Base-by-base conservation (phyloP, 1,140 invertebrate species). In the Coptotermes formosanus region DNA sequence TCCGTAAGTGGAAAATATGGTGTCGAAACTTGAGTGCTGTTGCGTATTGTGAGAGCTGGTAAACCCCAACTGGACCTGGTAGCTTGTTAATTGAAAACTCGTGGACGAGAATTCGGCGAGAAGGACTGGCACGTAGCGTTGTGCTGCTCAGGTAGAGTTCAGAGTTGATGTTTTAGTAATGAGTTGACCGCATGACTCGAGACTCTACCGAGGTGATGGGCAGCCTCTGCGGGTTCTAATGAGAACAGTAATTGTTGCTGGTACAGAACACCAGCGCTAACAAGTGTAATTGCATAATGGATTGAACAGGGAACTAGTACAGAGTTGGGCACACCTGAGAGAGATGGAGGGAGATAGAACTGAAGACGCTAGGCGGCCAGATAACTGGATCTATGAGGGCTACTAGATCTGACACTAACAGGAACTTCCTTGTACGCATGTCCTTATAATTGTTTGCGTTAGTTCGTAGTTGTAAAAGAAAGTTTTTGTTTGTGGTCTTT, bases 271-370 rank as follows among this genome's bases (percentile, higher is more conserved):
- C 14, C 55, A 75, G 64, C n/a, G 64, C 64, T 75, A 75, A 75
- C 64, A 75, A 75, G 64, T n/a, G 64, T 75, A 75, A 75, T 75
- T 75, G 64, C 64, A 75, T 75, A 75, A 75, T 75, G 64, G 64
- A 75, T 75, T 30, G 64, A 75, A 75, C 64, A 75, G n/a, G 4
- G 64, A 30, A 30, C 64, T 7, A 9, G 25, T 30, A 75, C n/a
- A 75, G n/a, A 55, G 52, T 16, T 55, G 52, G 19, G 19, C 52
- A 55, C 52, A 55, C 52, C 52, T 55, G 52, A 55, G 16, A 19
- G 14, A 38, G 52, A 21, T 55, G 14, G 14, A 21, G 3, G 14
- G 19, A 16, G 19, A n/a, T n/a, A n/a, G n/a, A 9, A 9, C 64
- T 38, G 2, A 38, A 64, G 59, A 64, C 14, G 30, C 64, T n/a